These are phyloP conservation scores for Scytalopus superciliaris DNA, from an alignment of 2,113 vertebrate species.

Conservation along the genomic window DNA sequence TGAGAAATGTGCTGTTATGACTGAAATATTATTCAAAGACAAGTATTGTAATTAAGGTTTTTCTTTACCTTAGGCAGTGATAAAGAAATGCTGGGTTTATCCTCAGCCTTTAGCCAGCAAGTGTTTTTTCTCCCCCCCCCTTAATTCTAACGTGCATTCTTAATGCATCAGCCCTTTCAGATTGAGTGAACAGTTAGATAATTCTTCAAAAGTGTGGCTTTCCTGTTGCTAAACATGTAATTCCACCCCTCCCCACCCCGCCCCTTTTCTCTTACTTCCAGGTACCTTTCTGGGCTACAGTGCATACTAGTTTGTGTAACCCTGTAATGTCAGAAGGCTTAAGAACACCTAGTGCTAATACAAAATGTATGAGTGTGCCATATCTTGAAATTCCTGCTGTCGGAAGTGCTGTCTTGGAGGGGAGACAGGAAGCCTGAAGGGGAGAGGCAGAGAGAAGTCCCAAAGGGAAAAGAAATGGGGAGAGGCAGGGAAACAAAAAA, in stretches of 20 bases:
- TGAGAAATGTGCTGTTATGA: conserved; percentile 74
- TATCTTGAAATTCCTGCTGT: conserved; percentile 44
- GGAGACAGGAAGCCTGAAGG: conserved; percentile 34
- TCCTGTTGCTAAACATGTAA: conserved; percentile 61
- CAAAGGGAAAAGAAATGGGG: neutral
- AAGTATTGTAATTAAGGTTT: conserved; percentile 75
- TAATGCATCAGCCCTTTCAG: conserved; percentile 61
- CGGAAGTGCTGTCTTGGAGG: neutral
- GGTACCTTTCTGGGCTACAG: conserved; percentile 12
- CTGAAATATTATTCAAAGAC: conserved; percentile 78
- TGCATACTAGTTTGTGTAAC: conserved; percentile 6
- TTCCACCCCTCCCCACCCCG: too few relatives aligned
- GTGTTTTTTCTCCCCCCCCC: neutral
- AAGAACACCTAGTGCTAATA: conserved; percentile 46
- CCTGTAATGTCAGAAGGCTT: conserved; percentile 51
- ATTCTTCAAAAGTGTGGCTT: conserved; percentile 56
- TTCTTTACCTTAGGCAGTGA: conserved; percentile 72
- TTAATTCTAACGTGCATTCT: conserved; percentile 67
- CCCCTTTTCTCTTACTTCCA: conserved; percentile 24
- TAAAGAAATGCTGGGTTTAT: conserved; percentile 66
- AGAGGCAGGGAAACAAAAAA: neutral
- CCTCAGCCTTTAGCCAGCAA: conserved; percentile 58
- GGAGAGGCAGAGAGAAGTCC: conserved; percentile 9
- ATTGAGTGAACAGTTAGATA: conserved; percentile 59
- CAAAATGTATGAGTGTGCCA: conserved; percentile 26